Conservation (phyloP, 2,888 invertebrate species). For the Xestoiulus laeticollis region DNA sequence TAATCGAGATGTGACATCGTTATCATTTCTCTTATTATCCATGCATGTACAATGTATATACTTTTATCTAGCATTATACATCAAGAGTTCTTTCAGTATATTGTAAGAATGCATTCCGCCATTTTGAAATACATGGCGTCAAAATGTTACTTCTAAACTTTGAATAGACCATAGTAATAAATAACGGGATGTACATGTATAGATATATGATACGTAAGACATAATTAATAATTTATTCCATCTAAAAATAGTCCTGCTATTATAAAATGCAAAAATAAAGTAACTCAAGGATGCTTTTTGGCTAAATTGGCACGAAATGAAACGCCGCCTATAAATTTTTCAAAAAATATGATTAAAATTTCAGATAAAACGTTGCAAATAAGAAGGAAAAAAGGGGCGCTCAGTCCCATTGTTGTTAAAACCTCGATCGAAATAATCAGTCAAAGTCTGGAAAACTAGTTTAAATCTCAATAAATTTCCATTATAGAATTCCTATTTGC, state of each 20-base stretch:
- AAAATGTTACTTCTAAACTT: background rate
- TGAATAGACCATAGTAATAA: background rate
- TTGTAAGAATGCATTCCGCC: background rate
- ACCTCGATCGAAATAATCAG: conserved; percentile 3
- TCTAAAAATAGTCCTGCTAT: background rate
- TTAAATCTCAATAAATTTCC: conserved; percentile 43
- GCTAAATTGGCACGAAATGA: background rate
- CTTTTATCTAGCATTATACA: background rate
- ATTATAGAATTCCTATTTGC: background rate
- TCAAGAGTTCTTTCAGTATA: no score
- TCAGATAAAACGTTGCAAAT: background rate
- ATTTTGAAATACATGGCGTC: background rate
- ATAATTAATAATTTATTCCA: background rate
- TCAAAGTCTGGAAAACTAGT: conserved; percentile 20
- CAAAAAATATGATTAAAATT: background rate
- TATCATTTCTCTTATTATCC: background rate
- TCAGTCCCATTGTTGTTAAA: background rate
- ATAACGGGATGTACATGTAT: background rate
- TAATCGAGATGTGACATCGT: background rate
- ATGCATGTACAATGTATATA: no score
- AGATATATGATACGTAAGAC: background rate
- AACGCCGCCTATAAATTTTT: background rate
- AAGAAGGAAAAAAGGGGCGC: background rate
- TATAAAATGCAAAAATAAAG: background rate
- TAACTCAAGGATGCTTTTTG: background rate